Base-by-base conservation (phyloP, 2,797 vertebrate genomes). In the Morus bassanus region DNA sequence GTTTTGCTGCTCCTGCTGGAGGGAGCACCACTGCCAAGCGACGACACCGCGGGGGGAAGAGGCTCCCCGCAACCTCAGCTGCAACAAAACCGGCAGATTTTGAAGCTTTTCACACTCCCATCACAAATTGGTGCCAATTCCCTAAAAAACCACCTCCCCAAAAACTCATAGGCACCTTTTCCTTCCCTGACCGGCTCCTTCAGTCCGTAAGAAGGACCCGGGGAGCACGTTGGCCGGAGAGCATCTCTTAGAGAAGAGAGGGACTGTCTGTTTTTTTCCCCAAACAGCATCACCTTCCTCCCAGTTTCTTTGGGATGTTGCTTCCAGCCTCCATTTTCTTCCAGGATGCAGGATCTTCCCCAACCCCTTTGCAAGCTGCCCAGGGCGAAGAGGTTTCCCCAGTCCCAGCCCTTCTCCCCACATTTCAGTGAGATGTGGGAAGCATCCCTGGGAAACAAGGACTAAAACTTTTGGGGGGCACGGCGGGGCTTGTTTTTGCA, bases 1-100 rank as follows among this genome's bases (percentile, higher is more conserved):
- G 30, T 27, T 70, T 24, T 5, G 45, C 30, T 13, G 76, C 31
- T 82, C 7, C 24, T 60, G 3, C 39, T 0, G 41, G 56, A 13
- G 31, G 53, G 7, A 95, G 82, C 89, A 84, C 82, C 89, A 46
- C 85, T 39, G 28, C 86, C 86, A 18, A 88, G 88, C 25, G 51
- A 88, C 25, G 51, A 88, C 17, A 9, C 48, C 30, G 5, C 2
- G 6, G 27, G 0, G 24, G 54, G 72, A 72, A 39, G 39, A 21
- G 16, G 46, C 5, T 65, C 59, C 43, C 43, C 7, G 1, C 23
- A 10, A 5, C 22, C 61, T 39, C 45, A 11, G 13, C 39, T 9
- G 35, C 27, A 3, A 43, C 37, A 1, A 31, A 43, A 8, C 9
- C 64, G 2, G 39, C 2, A 4, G 23, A 0, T 12, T 14, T 23